phyloP scores from a whole-genome alignment of 2,113 vertebrate genomes.

The Xenopus borealis region DNA sequence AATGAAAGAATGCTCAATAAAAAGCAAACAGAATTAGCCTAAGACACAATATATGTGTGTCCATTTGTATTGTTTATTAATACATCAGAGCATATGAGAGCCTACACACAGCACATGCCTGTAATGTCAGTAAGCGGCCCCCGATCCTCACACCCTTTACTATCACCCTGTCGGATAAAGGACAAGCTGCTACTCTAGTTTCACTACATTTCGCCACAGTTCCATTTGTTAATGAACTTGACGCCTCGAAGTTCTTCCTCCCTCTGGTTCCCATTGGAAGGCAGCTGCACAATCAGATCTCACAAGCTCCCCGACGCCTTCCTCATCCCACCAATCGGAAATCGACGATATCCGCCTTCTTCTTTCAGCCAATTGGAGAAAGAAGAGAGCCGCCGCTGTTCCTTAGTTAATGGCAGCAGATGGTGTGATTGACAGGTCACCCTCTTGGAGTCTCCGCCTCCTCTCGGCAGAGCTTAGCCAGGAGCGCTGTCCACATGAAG shows the following conservation, averaged over 20 bases:
- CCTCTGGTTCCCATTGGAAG: slow-evolving; percentile 55
- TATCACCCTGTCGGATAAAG: background rate
- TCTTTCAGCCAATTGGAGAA: slow-evolving; percentile 50
- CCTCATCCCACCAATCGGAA: slow-evolving; percentile 50
- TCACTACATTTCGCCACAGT: background rate
- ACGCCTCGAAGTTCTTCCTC: slow-evolving; percentile 53
- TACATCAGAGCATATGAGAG: background rate
- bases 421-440: slow-evolving; percentile 56
- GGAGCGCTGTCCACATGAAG: slow-evolving; percentile 86
- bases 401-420: slow-evolving; percentile 54
- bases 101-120: no score
- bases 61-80: no score
- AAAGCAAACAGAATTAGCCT: no score
- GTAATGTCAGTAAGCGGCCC: no score
- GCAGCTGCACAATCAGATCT: slow-evolving; percentile 50
- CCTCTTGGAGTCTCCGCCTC: slow-evolving; percentile 46
- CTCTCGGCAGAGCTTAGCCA: slow-evolving; percentile 67
- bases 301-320: background rate
- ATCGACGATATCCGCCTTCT: slow-evolving; percentile 9
- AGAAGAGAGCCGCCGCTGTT: slow-evolving; percentile 15
- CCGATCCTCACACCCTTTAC: slow-evolving; percentile 8
- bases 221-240: slow-evolving; percentile 62
- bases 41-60: no score
- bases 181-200: slow-evolving; percentile 5
- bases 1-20: background rate